Base-by-base conservation (phyloP, 2,113 vertebrate genomes). In the Recurvirostra avosetta region DNA sequence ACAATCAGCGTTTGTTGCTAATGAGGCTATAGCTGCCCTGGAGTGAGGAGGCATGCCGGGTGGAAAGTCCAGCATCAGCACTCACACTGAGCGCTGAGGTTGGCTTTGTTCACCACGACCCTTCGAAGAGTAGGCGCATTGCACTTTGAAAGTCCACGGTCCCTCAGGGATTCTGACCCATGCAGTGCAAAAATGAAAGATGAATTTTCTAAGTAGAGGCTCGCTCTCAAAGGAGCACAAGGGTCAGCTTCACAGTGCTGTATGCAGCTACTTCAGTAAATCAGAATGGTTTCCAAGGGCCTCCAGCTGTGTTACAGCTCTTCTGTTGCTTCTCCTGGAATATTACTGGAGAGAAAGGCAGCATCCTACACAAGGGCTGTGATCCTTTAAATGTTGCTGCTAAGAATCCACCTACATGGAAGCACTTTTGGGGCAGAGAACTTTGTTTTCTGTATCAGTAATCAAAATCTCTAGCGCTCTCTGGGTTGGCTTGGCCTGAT, bases 231-330 rank as follows among this genome's bases (percentile, higher is more conserved):
- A 67, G 89, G 76, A 92, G 36, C 85, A 23, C 0, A 1, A 70
- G 55, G 91, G 71, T 81, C 91, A 90, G 86, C 25, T 38, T 92
- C 58, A 20, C 61, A 15, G 73, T 1, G 53, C 74, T 68, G 26
- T 50, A 15, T 43, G 81, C 49, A 56, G 62, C 53, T 52, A 27
- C 78, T 49, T 61, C 90, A 80, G 82, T 73, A 86, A 93, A 88
- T 83, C 86, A 93, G 53, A 41, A 34, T 14, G 75, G 40, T 88
- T 90, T 92, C 88, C 79, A 82, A 32, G 38, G 53, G 27, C 26
- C 36, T 83, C 94, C 74, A 65, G 67, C 88, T 93, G 71, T 36
- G 75, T 52, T 49, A 43, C 32, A 79, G 92, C 66, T 65, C 68
- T 87, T 53, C 40, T 92, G 65, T 53, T 81, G 73, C 56, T 75